Evolutionary conservation across 2,797 vertebrate genomes (phyloP), one percentile per base, ranked within the genome.

Genomic region (Ispidina picta): DNA sequence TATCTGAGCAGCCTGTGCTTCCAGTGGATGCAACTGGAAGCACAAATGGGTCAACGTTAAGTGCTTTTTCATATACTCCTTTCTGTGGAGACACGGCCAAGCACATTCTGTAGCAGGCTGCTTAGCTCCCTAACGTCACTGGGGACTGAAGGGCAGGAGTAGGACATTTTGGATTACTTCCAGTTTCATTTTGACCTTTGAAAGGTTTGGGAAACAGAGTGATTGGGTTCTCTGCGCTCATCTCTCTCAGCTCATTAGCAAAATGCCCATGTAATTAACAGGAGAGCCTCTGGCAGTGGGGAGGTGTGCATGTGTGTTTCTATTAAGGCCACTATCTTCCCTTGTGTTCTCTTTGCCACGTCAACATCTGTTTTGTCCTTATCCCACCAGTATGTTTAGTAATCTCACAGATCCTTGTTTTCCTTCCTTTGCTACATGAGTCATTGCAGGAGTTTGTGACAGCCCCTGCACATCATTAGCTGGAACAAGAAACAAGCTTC

Each of bases 51-150:
- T 64, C 92, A 83, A 1, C 52, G 88, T 33, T 69, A 93, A 91
- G 73, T 82, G 92, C 54, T 90, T 92, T 90, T 88, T 82, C 83
- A 33, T 59, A 87, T 63, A 10, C 48, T 93, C 46, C 55, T 23
- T 55, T 69, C 58, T 56, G 46, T 16, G 35, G 37, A 84, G 62
- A 63, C 49, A 2, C 4, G 62, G 59, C 68, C 86, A 56, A 71
- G 74, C 5, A 18, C 66, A 10, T 21, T 58, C 62, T 59, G 71
- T 71, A 58, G 68, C 77, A 44, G 78, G 71, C 68, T 83, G 73
- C 77, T 91, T 35, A 35, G 60, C 37, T 90, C 72, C 86, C 76
- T 63, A 88, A 49, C 26, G 46, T 59, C 85, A 15, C 60, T 54
- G 54, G 89, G 89, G 83, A 84, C 58, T 44, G 31, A 86, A 21